Base-by-base conservation (phyloP, 1,140 invertebrate species). In the Aphaenogaster floridana region DNA sequence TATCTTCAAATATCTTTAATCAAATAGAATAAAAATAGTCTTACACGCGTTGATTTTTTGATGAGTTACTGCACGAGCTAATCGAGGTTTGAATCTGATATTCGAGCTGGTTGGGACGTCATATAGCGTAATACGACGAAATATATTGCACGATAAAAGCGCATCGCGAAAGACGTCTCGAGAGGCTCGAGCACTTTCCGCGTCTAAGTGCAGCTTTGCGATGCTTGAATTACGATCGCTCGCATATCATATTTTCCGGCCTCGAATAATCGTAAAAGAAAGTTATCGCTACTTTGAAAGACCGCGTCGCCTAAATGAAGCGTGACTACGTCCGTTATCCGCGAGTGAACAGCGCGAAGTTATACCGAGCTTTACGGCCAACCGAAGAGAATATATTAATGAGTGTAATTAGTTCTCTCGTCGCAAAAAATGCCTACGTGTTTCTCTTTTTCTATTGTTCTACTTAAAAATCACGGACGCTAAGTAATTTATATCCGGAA, bases 401-500 rank as follows among this genome's bases (percentile, higher is more conserved):
- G 9, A 81, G 39, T 21, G 21, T 28, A 45, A 81, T 71, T 79
- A 79, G 11, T 34, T 54, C 9, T 17, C 8, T 17, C 9, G 1
- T 8, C 13, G 3, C 11, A 42, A 71, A 78, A 68, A 71, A 81
- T 69, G 45, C 7, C 50, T 42, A 28, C n/a, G 13, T 69, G 36
- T 79, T n/a, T 69, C 8, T 52, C n/a, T 28, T 52, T 52, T 69
- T 42, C 8, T 11, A 42, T 68, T 5, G n/a, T n/a, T 69, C 21
- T 28, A 42, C 34, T 68, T n/a, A 54, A 81, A 81, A 71, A 71
- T 71, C 11, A 45, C 36, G 5, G 21, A 69, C 66, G n/a, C n/a
- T 42, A 69, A 71, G 34, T 54, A 81, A 81, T 71, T 71, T 68
- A 81, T 71, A 61, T 71, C 48, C 64, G n/a, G 21, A 71, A 69